Percentiles rank a stretch among this genome's conserved stretches.
These are phyloP conservation scores for Chrysotoxum bicinctum DNA, from an alignment of 2,888 invertebrate species.

Conservation along the genomic window DNA sequence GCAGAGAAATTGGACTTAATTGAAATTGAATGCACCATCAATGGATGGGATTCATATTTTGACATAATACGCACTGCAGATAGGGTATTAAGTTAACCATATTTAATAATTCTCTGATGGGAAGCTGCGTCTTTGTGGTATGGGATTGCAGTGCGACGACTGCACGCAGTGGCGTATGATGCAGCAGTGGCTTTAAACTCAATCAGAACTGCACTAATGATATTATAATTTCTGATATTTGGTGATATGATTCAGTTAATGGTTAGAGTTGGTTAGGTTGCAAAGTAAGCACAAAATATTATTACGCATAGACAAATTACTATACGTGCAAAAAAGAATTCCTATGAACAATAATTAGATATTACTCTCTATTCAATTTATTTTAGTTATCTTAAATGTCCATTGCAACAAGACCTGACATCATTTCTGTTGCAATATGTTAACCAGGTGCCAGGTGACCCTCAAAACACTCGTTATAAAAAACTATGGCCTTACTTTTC, in stretches of 20 bases:
- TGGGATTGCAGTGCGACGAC: background rate
- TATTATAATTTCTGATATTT: constrained; percentile 20
- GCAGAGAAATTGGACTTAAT: constrained; percentile 60
- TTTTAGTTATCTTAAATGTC: too few relatives aligned
- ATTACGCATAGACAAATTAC: background rate
- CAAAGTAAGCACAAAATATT: background rate
- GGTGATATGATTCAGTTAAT: background rate
- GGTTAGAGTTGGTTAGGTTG: background rate
- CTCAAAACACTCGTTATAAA: too few relatives aligned
- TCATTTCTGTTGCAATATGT: too few relatives aligned
- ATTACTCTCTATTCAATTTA: too few relatives aligned
- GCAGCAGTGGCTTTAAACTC: constrained; percentile 16
- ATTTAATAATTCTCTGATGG: constrained; percentile 51
- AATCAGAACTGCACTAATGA: constrained; percentile 9
- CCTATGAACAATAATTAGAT: too few relatives aligned
- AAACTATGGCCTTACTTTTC: too few relatives aligned
- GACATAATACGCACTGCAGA: constrained; percentile 66
- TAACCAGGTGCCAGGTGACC: too few relatives aligned
- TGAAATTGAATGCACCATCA: constrained; percentile 69
- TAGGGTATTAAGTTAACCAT: constrained; percentile 48
- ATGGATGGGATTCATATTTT: constrained; percentile 45
- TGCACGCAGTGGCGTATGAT: background rate
- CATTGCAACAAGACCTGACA: too few relatives aligned
- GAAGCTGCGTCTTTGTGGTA: constrained; percentile 38
- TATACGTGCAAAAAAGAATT: too few relatives aligned